phyloP scores from a whole-genome alignment of 1,140 invertebrate species.

The Olivierus martensii region DNA sequence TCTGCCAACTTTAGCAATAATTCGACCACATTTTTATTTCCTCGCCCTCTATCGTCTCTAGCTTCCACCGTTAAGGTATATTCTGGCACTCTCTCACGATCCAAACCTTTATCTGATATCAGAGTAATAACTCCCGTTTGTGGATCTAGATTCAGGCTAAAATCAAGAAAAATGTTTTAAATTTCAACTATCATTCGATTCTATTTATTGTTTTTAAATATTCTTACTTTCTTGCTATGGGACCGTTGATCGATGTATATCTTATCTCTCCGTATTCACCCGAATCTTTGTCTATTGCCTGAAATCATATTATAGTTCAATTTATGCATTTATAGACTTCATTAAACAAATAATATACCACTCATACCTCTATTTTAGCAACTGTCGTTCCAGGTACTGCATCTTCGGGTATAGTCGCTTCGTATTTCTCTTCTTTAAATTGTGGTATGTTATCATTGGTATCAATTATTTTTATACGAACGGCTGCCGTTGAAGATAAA shows the following conservation, averaged over 20 bases:
- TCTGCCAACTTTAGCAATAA: constrained; percentile 20
- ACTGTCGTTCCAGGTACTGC: constrained; percentile 56
- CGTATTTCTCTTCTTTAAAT: constrained; percentile 56
- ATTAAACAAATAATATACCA: too few relatives aligned
- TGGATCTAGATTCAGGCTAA: constrained; percentile 62
- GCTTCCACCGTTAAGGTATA: constrained; percentile 69
- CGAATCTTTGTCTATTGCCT: constrained; percentile 59
- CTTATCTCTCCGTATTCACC: constrained; percentile 51
- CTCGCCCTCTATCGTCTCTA: constrained; percentile 64
- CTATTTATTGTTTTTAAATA: background rate
- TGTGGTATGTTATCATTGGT: constrained; percentile 78
- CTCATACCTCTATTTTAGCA: constrained; percentile 30
- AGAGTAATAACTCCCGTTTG: constrained; percentile 67
- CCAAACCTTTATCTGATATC: constrained; percentile 48
- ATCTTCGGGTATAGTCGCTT: constrained; percentile 61
- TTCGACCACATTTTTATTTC: constrained; percentile 30
- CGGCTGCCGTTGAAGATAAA: constrained; percentile 48
- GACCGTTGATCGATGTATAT: constrained; percentile 59
- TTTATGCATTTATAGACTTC: too few relatives aligned
- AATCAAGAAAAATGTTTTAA: constrained; percentile 21
- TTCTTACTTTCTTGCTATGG: constrained; percentile 42
- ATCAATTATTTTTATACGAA: constrained; percentile 68
- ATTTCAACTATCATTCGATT: background rate
- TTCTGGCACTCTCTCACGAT: constrained; percentile 53
- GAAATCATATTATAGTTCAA: too few relatives aligned